These are phyloP conservation scores for Rhinoderma darwinii DNA, from an alignment of 2,113 vertebrate species.

Conservation along the genomic window DNA sequence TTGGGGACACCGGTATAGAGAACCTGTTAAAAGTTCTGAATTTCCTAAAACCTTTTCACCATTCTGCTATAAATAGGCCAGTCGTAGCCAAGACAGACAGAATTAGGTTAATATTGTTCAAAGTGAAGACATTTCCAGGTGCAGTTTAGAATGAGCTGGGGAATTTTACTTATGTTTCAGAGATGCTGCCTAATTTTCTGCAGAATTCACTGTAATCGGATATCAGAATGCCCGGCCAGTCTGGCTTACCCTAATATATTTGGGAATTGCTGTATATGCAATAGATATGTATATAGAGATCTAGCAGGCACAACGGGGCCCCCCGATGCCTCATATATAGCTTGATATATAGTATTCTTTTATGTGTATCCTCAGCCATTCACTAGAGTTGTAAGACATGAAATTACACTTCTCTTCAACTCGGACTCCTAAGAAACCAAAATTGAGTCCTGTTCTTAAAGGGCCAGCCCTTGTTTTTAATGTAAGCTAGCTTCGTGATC, in stretches of 20 bases:
- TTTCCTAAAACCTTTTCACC: background rate
- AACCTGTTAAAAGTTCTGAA: background rate
- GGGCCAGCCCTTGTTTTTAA: no score
- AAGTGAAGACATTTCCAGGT: slow-evolving; percentile 1
- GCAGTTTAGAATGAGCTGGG: background rate
- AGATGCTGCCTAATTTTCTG: background rate
- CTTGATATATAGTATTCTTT: no score
- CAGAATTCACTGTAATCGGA: background rate
- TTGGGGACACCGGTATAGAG: background rate
- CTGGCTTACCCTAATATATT: background rate
- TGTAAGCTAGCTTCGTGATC: no score
- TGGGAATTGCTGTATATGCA: background rate
- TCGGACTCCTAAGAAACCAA: no score
- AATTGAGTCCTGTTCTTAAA: no score
- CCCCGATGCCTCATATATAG: no score
- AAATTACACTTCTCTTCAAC: no score
- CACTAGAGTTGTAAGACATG: no score
- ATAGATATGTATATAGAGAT: no score
- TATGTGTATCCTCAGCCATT: no score
- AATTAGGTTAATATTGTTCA: slow-evolving; percentile 2
- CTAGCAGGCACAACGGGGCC: no score
- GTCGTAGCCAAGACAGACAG: background rate
- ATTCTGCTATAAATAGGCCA: background rate
- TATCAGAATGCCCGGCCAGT: background rate
- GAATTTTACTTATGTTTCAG: background rate